Conservation (phyloP, 2,797 vertebrate species). For the Rhabdophis nuchalis region DNA sequence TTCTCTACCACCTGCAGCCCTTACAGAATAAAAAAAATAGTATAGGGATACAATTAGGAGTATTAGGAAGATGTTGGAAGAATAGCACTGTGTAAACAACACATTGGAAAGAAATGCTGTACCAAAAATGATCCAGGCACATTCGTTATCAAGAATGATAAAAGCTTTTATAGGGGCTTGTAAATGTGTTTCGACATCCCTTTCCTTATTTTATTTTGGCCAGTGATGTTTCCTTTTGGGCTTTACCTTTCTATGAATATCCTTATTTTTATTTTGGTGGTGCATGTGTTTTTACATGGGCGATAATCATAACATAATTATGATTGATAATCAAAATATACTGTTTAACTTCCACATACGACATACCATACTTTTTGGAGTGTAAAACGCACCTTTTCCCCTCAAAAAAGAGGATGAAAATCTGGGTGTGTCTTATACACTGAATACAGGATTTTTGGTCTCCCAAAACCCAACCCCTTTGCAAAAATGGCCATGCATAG, state of each 20-base stretch:
- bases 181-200: neutral
- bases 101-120: neutral
- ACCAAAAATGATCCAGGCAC: neutral
- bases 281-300: neutral
- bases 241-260: neutral
- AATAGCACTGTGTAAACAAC: neutral
- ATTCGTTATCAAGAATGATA: neutral
- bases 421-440: too few relatives aligned
- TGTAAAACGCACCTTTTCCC: too few relatives aligned
- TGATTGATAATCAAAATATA: neutral
- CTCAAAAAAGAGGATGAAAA: too few relatives aligned
- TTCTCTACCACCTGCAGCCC: neutral
- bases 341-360: neutral
- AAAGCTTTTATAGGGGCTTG: neutral
- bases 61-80: neutral
- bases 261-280: neutral
- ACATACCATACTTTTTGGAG: neutral
- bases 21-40: neutral
- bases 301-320: neutral
- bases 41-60: neutral
- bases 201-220: neutral
- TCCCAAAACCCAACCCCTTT: too few relatives aligned
- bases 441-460: too few relatives aligned
- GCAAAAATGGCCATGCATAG: too few relatives aligned
- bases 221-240: neutral